Base-by-base conservation (phyloP, 2,113 vertebrate genomes). In the Leuciscus idus region DNA sequence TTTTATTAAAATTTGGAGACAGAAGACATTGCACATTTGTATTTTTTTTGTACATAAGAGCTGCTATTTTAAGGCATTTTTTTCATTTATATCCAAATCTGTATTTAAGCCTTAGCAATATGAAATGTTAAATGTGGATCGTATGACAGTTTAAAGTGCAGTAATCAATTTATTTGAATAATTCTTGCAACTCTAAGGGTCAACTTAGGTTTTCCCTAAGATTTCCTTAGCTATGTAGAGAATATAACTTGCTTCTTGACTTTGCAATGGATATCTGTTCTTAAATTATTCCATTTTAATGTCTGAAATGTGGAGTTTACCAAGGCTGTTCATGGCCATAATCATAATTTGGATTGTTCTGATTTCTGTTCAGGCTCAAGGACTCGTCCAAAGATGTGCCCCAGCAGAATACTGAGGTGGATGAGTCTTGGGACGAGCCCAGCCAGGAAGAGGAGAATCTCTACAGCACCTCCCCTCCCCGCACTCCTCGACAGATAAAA, bases 401-500 rank as follows among this genome's bases (percentile, higher is more conserved):
- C 88, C 92, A 91, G 84, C 95, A 91, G 91, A 91, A 89, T 90
- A 92, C 92, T 6, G 96, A 96, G 48, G 93, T 93, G n/a, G 97
- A 97, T 78, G 97, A 98, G 85, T 93, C 95, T 86, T 96, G 95
- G 90, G 98, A 99, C 88, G 97, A 97, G 90, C 88, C 93, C 62
- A 95, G 90, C 48, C 88, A 96, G 77, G 97, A 97, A 89, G 95
- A 93, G 79, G 96, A 97, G 75, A n/a, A 66, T 78, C 70, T 91
- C 28, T 98, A 98, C 81, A 91, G 96, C 85, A 89, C 96, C 81
- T 97, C 98, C 88, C 98, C 98, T 79, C 97, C 98, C 46, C 96
- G 91, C 89, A 98, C 95, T 33, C 93, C 94, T n/a, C 96, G 98
- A 28, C 98, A 97, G 96, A 97, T 98, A 90, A 99, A 99, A 82